These are phyloP conservation scores for Propithecus coquereli DNA, from an alignment of 2,113 vertebrate species.

Conservation along the genomic window DNA sequence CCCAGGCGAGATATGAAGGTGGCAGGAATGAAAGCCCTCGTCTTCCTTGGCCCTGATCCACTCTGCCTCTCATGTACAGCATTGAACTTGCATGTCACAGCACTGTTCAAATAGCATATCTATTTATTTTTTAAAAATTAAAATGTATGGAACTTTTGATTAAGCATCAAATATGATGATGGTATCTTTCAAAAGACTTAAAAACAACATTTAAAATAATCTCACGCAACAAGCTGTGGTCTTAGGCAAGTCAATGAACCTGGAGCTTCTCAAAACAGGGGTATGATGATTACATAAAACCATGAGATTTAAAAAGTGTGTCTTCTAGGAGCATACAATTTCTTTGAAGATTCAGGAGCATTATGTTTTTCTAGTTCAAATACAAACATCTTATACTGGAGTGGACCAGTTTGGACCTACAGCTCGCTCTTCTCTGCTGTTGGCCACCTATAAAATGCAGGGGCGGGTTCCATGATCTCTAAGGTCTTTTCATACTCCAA, in stretches of 20 bases:
- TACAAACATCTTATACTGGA: background rate
- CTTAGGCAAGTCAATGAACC: background rate
- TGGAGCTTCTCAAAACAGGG: background rate
- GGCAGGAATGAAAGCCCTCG: background rate
- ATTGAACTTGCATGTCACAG: background rate
- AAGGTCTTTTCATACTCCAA: background rate
- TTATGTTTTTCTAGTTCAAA: background rate
- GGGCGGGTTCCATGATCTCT: background rate
- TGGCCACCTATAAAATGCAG: background rate
- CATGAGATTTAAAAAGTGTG: background rate
- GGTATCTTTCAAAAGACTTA: slow-evolving; percentile 2
- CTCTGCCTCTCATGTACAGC: background rate
- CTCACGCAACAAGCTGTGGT: background rate
- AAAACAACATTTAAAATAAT: background rate
- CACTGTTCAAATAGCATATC: background rate
- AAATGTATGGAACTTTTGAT: background rate
- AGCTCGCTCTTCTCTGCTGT: background rate
- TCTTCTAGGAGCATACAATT: background rate
- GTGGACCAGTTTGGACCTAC: background rate
- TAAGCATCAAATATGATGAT: background rate
- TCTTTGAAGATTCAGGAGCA: background rate
- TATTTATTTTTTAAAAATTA: background rate
- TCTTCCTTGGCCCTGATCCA: background rate
- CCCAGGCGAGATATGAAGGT: background rate
- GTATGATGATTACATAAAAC: background rate